Percentiles rank a stretch among this genome's conserved stretches.
These are phyloP conservation scores for Lydus trimaculatus DNA, from an alignment of 2,888 invertebrate species.

Conservation along the genomic window DNA sequence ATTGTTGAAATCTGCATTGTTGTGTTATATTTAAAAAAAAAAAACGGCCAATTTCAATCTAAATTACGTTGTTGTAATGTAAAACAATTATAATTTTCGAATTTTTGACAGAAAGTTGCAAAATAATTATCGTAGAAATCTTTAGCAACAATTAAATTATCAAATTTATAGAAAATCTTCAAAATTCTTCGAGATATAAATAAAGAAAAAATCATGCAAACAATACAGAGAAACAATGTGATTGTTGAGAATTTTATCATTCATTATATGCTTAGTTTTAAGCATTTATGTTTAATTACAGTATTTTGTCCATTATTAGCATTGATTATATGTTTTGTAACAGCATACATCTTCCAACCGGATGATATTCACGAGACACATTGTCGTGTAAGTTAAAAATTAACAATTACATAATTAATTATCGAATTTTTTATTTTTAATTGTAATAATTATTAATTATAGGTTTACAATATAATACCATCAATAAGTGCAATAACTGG, in stretches of 20 bases:
- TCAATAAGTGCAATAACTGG: constrained; percentile 96
- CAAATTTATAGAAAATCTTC: no score
- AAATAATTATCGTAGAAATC: no score
- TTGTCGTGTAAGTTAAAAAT: constrained; percentile 84
- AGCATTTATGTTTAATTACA: constrained; percentile 81
- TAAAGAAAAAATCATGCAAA: neutral
- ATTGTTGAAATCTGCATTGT: no score
- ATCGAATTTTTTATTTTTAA: constrained; percentile 3
- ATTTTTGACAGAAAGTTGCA: no score
- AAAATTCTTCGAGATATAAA: no score
- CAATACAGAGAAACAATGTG: constrained; percentile 29
- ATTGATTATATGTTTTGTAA: constrained; percentile 85
- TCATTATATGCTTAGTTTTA: constrained; percentile 77
- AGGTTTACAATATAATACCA: constrained; percentile 95
- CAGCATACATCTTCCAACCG: constrained; percentile 89
- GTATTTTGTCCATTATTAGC: constrained; percentile 86
- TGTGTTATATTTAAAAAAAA: no score
- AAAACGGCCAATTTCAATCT: no score
- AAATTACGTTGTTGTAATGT: no score
- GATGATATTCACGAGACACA: constrained; percentile 96
- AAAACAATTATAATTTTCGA: no score
- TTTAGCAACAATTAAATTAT: no score
- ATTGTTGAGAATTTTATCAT: constrained; percentile 60
- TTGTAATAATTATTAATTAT: no score
- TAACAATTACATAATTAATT: constrained; percentile 1